phyloP scores from a whole-genome alignment of 2,888 invertebrate genomes.

The Parnassius smintheus region DNA sequence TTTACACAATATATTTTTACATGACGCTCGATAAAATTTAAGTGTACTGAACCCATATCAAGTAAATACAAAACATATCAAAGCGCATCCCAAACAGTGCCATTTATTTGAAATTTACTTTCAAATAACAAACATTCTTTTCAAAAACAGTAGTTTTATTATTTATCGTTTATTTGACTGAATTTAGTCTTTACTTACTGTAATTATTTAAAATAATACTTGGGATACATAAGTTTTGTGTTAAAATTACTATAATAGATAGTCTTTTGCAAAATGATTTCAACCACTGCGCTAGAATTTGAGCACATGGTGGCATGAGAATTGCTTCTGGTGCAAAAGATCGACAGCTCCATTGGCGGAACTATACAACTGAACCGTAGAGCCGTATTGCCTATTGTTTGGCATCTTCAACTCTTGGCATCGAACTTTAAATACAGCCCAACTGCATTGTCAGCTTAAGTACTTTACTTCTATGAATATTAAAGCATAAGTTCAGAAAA shows the following conservation, averaged over 20 bases:
- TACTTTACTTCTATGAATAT: slow-evolving; percentile 67
- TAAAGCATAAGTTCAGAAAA: slow-evolving; percentile 52
- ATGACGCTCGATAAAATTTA: slow-evolving; percentile 23
- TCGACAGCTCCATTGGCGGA: slow-evolving; percentile 62
- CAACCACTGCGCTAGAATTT: not conserved
- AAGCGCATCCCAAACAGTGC: too few species aligned
- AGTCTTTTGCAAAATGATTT: too few species aligned
- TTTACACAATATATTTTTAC: slow-evolving; percentile 7
- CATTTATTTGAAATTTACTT: too few species aligned
- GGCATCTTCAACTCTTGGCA: slow-evolving; percentile 78
- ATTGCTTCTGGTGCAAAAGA: slow-evolving; percentile 65
- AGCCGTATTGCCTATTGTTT: slow-evolving; percentile 76
- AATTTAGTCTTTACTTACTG: too few species aligned
- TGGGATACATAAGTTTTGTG: too few species aligned
- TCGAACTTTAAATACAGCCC: slow-evolving; percentile 57
- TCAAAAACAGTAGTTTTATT: not conserved
- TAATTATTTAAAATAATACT: too few species aligned
- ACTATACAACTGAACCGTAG: slow-evolving; percentile 56
- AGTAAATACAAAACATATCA: not conserved
- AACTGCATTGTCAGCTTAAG: slow-evolving; percentile 67
- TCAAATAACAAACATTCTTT: too few species aligned
- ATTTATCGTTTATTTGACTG: too few species aligned
- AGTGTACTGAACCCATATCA: slow-evolving; percentile 13
- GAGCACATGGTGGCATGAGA: slow-evolving; percentile 36
- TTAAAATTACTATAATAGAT: too few species aligned